These are phyloP conservation scores for Pangasianodon hypophthalmus DNA, from an alignment of 2,113 vertebrate species.

Conservation along the genomic window DNA sequence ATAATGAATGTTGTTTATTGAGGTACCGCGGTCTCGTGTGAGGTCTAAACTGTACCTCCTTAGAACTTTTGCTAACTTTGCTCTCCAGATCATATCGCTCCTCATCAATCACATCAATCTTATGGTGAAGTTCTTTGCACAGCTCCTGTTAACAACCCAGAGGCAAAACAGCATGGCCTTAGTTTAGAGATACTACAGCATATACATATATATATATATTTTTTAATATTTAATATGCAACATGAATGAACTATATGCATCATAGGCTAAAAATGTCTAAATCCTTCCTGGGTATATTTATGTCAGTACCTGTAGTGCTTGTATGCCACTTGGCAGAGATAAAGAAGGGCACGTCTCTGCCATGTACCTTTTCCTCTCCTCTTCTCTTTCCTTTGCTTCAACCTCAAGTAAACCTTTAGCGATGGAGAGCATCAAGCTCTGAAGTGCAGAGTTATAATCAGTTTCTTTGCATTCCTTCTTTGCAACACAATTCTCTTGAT, in stretches of 20 bases:
- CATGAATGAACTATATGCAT: neutral
- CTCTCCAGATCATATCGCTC: constrained; percentile 90
- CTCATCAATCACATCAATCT: constrained; percentile 87
- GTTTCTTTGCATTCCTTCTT: too few species aligned
- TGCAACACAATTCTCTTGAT: neutral
- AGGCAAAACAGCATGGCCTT: neutral
- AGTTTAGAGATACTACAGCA: neutral
- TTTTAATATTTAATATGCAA: neutral
- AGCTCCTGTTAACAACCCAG: constrained; percentile 77
- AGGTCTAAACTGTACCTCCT: constrained; percentile 78
- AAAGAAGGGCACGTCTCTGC: constrained; percentile 81
- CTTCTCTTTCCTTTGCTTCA: constrained; percentile 77
- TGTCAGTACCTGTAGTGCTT: constrained; percentile 84
- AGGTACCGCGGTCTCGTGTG: neutral
- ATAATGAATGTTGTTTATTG: neutral
- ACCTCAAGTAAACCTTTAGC: constrained; percentile 85
- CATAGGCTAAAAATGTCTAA: neutral
- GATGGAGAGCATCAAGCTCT: constrained; percentile 96
- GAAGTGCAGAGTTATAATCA: constrained; percentile 22
- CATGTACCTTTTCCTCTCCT: constrained; percentile 83
- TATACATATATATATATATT: neutral
- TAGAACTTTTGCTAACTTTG: constrained; percentile 83
- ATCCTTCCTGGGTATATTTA: neutral
- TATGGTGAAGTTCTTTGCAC: constrained; percentile 86
- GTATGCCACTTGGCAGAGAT: constrained; percentile 77